These are phyloP conservation scores for Trachelus tabidus DNA, from an alignment of 2,888 invertebrate genomes.

Conservation along the genomic window DNA sequence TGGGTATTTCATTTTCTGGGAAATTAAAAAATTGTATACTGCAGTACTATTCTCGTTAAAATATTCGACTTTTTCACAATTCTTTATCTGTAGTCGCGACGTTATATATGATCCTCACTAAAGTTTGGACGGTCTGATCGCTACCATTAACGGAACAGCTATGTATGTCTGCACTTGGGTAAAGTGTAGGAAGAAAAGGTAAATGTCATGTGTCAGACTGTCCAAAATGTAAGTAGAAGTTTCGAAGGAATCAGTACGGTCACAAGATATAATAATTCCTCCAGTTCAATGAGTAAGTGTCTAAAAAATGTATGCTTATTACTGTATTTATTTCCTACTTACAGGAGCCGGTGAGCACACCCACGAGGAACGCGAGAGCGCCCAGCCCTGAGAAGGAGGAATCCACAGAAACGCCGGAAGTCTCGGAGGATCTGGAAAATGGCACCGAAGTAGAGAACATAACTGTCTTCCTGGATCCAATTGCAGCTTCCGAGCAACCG, in stretches of 20 bases:
- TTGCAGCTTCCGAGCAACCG: constrained; percentile 25
- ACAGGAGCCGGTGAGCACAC: constrained; percentile 39
- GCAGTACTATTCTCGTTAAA: background rate
- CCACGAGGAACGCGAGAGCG: constrained; percentile 36
- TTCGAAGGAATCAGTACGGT: background rate
- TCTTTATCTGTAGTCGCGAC: background rate
- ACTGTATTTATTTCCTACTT: constrained; percentile 22
- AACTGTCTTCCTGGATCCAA: constrained; percentile 42
- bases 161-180: background rate
- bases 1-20: background rate
- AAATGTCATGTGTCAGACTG: background rate
- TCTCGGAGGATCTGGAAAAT: constrained; percentile 13
- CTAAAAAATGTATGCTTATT: background rate
- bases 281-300: background rate
- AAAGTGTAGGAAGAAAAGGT: background rate
- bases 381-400: constrained; percentile 49
- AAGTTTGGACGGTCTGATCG: background rate
- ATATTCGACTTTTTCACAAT: background rate
- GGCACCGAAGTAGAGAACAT: constrained; percentile 40
- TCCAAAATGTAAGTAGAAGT: background rate
- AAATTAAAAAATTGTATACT: background rate
- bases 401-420: constrained; percentile 21
- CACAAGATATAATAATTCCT: background rate
- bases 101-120: background rate
- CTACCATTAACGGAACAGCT: background rate